Evolutionary conservation across 1,140 invertebrate genomes (phyloP).

Genomic region (Xylocopa sonorina): DNA sequence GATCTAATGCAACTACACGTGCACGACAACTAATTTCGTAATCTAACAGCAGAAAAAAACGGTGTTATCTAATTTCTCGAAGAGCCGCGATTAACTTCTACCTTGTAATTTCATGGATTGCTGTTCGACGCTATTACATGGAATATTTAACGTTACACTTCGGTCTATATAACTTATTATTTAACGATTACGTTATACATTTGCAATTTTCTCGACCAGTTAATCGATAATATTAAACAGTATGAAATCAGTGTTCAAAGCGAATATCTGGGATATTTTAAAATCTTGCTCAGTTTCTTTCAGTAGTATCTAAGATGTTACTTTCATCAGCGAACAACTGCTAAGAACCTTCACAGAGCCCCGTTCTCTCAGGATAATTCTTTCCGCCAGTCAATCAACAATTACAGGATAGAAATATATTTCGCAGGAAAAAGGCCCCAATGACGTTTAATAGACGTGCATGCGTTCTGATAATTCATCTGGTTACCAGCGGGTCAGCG

Average conservation of each 20-base stretch:
- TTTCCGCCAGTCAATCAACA: not conserved
- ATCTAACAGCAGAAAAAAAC: not conserved
- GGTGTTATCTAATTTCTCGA: not conserved
- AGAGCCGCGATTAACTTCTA: not conserved
- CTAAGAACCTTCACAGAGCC: too few relatives aligned
- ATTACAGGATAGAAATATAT: not conserved
- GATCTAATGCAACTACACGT: not conserved
- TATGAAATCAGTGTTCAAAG: too few relatives aligned
- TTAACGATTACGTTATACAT: too few relatives aligned
- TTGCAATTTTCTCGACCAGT: too few relatives aligned
- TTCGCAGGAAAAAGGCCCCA: not conserved
- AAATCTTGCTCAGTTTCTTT: too few relatives aligned
- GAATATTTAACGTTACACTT: too few relatives aligned
- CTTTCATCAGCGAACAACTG: too few relatives aligned
- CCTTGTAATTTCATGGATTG: not conserved
- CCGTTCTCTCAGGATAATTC: too few relatives aligned
- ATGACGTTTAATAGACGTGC: not conserved
- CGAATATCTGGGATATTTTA: too few relatives aligned
- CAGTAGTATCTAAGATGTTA: too few relatives aligned
- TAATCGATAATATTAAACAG: too few relatives aligned
- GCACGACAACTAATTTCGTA: not conserved
- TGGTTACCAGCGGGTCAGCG: slow-evolving; percentile 24
- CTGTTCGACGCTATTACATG: not conserved
- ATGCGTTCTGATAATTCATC: not conserved
- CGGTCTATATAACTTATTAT: too few relatives aligned